A percentile compares a stretch with the other conserved stretches of the same genome.
Conservation (phyloP, 2,113 vertebrate genomes). For the Coryphaenoides rupestris region DNA sequence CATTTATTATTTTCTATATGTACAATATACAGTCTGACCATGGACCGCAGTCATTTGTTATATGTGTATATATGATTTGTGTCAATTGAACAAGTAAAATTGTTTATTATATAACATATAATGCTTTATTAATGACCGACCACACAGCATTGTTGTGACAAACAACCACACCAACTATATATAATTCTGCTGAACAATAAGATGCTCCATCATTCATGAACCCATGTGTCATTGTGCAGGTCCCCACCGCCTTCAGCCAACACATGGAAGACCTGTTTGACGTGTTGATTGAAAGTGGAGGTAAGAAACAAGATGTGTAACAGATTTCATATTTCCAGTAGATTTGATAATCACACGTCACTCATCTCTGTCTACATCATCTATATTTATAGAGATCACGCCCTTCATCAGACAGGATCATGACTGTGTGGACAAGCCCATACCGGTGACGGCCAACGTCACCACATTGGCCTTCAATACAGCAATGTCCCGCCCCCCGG, state of each 20-base stretch:
- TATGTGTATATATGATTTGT: too few relatives aligned
- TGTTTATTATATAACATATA: too few relatives aligned
- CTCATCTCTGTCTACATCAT: background rate
- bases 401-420: slow-evolving; percentile 87
- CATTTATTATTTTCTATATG: too few relatives aligned
- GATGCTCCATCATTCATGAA: too few relatives aligned
- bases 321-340: background rate
- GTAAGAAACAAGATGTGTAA: slow-evolving; percentile 60
- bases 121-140: too few relatives aligned
- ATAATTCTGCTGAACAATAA: too few relatives aligned
- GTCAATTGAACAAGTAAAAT: too few relatives aligned
- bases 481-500: slow-evolving; percentile 84
- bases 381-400: slow-evolving; percentile 85
- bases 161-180: too few relatives aligned
- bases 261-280: slow-evolving; percentile 99
- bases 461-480: slow-evolving; percentile 92
- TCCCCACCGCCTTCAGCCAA: slow-evolving; percentile 84
- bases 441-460: slow-evolving; percentile 89
- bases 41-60: too few relatives aligned
- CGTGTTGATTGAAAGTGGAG: slow-evolving; percentile 95
- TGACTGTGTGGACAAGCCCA: slow-evolving; percentile 82
- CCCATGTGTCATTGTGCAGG: slow-evolving; percentile 58
- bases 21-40: too few relatives aligned
- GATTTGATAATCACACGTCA: background rate
- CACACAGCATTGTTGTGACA: too few relatives aligned